These are phyloP conservation scores for Remorina albescens DNA, from an alignment of 2,797 vertebrate genomes.

Conservation along the genomic window DNA sequence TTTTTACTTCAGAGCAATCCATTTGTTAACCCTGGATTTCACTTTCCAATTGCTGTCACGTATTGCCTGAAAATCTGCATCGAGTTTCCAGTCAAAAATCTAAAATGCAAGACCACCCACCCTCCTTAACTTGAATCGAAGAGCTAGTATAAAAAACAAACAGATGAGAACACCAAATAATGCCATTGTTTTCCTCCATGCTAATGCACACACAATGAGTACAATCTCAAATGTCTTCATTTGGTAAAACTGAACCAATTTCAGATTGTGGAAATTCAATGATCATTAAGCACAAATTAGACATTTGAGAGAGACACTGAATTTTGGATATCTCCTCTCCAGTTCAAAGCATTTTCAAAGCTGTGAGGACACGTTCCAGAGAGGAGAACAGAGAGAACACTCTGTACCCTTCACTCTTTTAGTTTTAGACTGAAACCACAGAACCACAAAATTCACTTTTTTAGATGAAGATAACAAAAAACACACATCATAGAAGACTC, in stretches of 20 bases:
- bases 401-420: conserved; percentile 28
- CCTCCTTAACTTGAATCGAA: not conserved
- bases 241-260: conserved; percentile 5
- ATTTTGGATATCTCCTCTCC: conserved; percentile 58
- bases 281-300: conserved; percentile 28
- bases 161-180: not conserved
- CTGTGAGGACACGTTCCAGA: conserved; percentile 32
- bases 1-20: not conserved
- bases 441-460: not conserved
- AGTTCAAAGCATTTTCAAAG: conserved; percentile 50
- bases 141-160: not conserved
- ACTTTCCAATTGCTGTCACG: not conserved
- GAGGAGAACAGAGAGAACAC: conserved; percentile 44
- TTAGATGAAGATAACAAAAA: not conserved
- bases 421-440: conserved; percentile 21
- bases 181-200: not conserved
- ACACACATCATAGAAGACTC: not conserved
- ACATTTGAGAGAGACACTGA: conserved; percentile 44
- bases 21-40: not conserved
- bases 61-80: too few relatives aligned
- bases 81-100: not conserved
- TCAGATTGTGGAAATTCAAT: conserved; percentile 13
- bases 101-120: not conserved
- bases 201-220: not conserved
- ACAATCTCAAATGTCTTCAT: conserved; percentile 17